These are phyloP conservation scores for Nothobranchius furzeri DNA, from an alignment of 2,113 vertebrate genomes.

Conservation along the genomic window DNA sequence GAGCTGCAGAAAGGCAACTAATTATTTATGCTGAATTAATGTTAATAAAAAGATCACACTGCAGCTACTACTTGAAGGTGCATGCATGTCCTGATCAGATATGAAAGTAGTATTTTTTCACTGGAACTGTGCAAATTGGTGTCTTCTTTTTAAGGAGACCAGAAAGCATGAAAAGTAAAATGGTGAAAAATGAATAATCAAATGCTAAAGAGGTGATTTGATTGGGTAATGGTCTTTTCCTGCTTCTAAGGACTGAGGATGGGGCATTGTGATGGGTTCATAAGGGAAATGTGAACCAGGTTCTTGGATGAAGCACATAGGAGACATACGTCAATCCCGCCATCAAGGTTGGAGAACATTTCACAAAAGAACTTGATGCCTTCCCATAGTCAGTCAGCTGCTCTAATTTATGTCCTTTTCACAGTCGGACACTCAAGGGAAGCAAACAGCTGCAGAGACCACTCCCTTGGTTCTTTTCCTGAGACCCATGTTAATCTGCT, in stretches of 20 bases:
- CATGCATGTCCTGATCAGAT: neutral
- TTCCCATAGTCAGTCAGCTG: constrained; percentile 21
- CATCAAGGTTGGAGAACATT: constrained; percentile 8
- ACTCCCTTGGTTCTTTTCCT: constrained; percentile 18
- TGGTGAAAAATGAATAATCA: constrained; percentile 51
- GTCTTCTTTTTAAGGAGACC: constrained; percentile 8
- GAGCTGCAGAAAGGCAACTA: constrained; percentile 2
- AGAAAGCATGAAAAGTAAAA: constrained; percentile 6
- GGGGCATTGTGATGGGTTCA: constrained; percentile 47
- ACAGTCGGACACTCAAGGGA: neutral
- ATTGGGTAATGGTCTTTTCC: constrained; percentile 60
- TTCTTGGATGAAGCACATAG: constrained; percentile 44
- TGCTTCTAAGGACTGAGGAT: constrained; percentile 58
- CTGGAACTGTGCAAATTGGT: constrained; percentile 14
- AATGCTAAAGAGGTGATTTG: constrained; percentile 66
- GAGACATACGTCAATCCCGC: constrained; percentile 12
- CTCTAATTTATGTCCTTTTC: constrained; percentile 37
- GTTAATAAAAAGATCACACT: neutral
- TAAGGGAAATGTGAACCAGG: constrained; percentile 36
- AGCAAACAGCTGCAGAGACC: constrained; percentile 43
- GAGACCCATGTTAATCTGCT: constrained; percentile 30
- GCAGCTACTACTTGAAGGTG: neutral
- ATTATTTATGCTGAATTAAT: constrained; percentile 14
- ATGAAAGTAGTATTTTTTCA: constrained; percentile 5
- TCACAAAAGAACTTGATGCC: constrained; percentile 15